Conservation (phyloP, 2,113 vertebrate species). For the Myotis brandtii region DNA sequence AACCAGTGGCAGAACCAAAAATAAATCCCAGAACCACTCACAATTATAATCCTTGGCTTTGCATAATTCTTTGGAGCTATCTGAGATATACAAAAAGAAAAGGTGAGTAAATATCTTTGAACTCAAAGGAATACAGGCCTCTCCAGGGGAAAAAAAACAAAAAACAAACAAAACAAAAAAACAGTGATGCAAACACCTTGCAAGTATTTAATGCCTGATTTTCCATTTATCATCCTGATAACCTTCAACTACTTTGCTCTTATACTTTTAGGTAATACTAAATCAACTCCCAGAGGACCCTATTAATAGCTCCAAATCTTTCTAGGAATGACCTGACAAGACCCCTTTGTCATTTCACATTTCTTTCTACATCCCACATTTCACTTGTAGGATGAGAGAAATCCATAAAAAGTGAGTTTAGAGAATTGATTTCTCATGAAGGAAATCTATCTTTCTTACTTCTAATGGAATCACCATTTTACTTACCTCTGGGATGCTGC, state of each 20-base stretch:
- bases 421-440: conserved; percentile 71
- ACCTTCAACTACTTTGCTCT: not conserved
- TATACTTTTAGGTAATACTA: conserved; percentile 28
- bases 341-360: conserved; percentile 62
- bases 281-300: not conserved
- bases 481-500: conserved; percentile 27
- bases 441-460: conserved; percentile 66
- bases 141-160: not conserved
- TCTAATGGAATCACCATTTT: conserved; percentile 52
- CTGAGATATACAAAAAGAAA: not conserved
- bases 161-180: not conserved
- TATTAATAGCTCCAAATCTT: conserved; percentile 25
- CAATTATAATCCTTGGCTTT: not conserved
- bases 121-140: not conserved
- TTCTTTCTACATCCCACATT: conserved; percentile 56
- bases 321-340: conserved; percentile 16
- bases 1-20: not conserved
- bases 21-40: not conserved
- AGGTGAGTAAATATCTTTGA: not conserved
- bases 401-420: conserved; percentile 70
- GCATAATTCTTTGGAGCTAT: not conserved
- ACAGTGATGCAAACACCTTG: not conserved
- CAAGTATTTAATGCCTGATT: not conserved
- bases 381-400: conserved; percentile 68
- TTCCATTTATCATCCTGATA: conserved; percentile 19